Evolutionary conservation across 2,113 vertebrate genomes (phyloP), one percentile per base, ranked within the genome.

Genomic region (Arizona elegans): DNA sequence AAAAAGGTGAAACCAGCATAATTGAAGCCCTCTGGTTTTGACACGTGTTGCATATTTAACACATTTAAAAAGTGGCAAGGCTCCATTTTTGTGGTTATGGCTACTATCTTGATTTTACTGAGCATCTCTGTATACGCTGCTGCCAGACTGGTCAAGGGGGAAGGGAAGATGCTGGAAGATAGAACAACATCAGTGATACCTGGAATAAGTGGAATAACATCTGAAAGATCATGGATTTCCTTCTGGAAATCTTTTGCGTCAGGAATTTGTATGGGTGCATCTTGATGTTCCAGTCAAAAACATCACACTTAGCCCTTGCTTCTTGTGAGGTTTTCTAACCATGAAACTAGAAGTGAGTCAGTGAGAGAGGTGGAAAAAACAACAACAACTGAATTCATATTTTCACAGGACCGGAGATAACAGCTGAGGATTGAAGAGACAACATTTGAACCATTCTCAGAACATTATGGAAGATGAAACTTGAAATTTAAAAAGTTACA

Each of bases 251-350:
- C 52, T 19, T 56, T 33, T 56, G 47, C 29, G 8, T 21, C 21
- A 95, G 92, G 93, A 95, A 95, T 93, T 94, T 95, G 89, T 93
- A 29, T 91, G 43, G 87, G 23, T 93, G 70, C 91, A 62, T 52
- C 93, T 21, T 93, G 70, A 93, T 94, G 70, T 93, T 85, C 29
- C 50, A 55, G 62, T 93, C 52, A 81, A 89, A 93, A 94, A 90
- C 65, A 93, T 92, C 93, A 91, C n/a, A 88, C 70, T n/a, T 89
- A 5, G 19, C 17, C 17, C 23, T 5, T 19, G 47, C 53, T 59
- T 65, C 50, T 96, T 94, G 94, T 87, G 94, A 94, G 33, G 17
- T 43, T 43, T 75, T 81, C 75, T 81, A 38, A 81, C 33, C 75
- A 81, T 19, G 75, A 21, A 81, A 81, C 75, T 43, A 43, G 8